Conservation (phyloP, 2,113 vertebrate genomes). For the Drymodes brunneopygia region DNA sequence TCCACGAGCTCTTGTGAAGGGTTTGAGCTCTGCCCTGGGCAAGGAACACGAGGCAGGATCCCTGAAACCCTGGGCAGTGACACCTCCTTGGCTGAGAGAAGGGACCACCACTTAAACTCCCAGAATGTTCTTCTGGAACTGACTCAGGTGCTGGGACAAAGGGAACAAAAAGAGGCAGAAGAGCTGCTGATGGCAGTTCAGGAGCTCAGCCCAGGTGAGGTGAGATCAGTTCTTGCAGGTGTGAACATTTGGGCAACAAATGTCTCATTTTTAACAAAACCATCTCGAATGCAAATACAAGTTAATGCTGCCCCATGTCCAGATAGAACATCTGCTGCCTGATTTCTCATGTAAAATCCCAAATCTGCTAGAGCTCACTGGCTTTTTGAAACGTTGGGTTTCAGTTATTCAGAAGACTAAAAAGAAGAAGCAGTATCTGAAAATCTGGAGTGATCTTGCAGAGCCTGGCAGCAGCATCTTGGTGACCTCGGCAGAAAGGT, state of each 20-base stretch:
- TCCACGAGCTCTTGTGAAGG: background rate
- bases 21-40: background rate
- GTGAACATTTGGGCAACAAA: background rate
- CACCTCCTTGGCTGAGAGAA: background rate
- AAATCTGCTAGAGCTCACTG: background rate
- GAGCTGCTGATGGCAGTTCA: background rate
- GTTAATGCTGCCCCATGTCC: background rate
- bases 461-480: conserved; percentile 63
- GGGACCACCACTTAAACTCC: background rate
- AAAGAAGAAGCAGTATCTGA: conserved; percentile 74
- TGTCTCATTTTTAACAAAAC: background rate
- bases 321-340: background rate
- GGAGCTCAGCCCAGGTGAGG: background rate
- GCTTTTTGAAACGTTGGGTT: background rate
- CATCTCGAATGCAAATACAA: background rate
- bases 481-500: conserved; percentile 71
- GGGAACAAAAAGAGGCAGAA: background rate
- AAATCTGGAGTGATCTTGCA: conserved; percentile 84
- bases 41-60: background rate
- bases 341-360: background rate
- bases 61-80: background rate
- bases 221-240: background rate
- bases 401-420: conserved; percentile 83
- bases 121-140: background rate
- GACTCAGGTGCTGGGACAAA: background rate